Evolutionary conservation across 30 jellyfish, hydroid and myxozoan genomes (phyloP).

Genomic region (Hydractinia echinata): DNA sequence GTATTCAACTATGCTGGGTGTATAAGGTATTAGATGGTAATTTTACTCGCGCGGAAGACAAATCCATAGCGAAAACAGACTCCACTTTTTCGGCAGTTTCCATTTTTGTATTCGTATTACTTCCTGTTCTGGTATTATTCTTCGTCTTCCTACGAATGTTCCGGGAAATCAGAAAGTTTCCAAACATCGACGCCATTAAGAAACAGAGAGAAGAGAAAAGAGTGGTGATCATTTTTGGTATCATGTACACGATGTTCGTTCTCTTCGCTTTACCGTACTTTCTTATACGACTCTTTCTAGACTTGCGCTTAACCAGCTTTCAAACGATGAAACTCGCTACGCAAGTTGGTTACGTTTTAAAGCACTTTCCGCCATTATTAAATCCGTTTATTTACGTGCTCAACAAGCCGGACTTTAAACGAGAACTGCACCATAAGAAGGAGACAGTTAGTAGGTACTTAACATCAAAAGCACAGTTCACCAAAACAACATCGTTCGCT

Average conservation of each 20-base stretch:
- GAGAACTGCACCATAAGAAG: neutral
- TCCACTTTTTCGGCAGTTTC: constrained; percentile 26
- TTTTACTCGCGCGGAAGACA: constrained; percentile 2
- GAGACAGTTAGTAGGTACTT: neutral
- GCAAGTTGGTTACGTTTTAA: neutral
- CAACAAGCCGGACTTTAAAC: constrained; percentile 24
- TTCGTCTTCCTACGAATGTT: constrained; percentile 31
- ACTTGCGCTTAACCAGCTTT: neutral
- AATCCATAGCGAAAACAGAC: constrained; percentile 2
- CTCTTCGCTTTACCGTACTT: constrained; percentile 33
- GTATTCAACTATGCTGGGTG: constrained; percentile 35
- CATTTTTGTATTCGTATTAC: constrained; percentile 4
- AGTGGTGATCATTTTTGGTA: constrained; percentile 15
- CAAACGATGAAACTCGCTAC: neutral
- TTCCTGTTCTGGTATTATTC: constrained; percentile 7
- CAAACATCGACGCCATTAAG: neutral
- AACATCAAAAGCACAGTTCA: neutral
- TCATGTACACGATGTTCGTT: constrained; percentile 18
- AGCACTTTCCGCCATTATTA: constrained; percentile 9
- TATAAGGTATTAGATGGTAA: neutral
- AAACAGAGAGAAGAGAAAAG: constrained; percentile 26
- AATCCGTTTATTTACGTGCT: constrained; percentile 13
- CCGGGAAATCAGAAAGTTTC: constrained; percentile 17
- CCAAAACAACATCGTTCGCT: too few relatives aligned
- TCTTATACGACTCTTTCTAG: constrained; percentile 23